Percentiles rank a stretch among this genome's conserved stretches.
phyloP scores from a whole-genome alignment of 2,113 vertebrate genomes.

The Rallus limicola region DNA sequence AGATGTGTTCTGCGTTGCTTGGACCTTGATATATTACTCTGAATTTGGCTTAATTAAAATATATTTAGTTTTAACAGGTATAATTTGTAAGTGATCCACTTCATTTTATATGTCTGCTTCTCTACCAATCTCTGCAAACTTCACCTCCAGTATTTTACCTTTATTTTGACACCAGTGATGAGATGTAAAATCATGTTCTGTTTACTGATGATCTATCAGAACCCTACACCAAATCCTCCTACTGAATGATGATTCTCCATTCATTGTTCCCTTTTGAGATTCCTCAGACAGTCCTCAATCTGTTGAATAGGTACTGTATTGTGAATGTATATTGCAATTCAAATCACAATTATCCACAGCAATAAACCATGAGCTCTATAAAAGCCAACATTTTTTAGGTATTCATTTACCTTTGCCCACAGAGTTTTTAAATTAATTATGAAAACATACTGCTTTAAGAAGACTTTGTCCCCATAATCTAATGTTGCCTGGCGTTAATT shows the following conservation, averaged over 20 bases:
- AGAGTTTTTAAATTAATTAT: not conserved
- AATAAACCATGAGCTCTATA: not conserved
- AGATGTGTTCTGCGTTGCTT: not conserved
- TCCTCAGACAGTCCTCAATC: not conserved
- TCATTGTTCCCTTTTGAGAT: conserved; percentile 22
- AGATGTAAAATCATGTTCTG: conserved; percentile 26
- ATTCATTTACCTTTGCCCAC: not conserved
- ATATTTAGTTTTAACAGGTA: not conserved
- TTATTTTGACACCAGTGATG: not conserved
- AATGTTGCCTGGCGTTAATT: not conserved
- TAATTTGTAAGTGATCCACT: not conserved
- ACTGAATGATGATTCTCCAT: not conserved
- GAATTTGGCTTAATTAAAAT: not conserved
- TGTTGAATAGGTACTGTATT: not conserved
- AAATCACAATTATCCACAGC: not conserved
- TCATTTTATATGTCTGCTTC: not conserved
- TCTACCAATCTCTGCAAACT: not conserved
- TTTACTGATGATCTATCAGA: not conserved
- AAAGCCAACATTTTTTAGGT: not conserved
- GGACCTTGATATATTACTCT: not conserved
- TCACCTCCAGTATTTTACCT: not conserved
- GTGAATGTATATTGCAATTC: not conserved
- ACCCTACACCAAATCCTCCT: not conserved
- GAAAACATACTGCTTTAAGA: not conserved
- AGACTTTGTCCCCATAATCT: not conserved